Conservation (phyloP, 2,888 invertebrate genomes). For the Empis stercorea region DNA sequence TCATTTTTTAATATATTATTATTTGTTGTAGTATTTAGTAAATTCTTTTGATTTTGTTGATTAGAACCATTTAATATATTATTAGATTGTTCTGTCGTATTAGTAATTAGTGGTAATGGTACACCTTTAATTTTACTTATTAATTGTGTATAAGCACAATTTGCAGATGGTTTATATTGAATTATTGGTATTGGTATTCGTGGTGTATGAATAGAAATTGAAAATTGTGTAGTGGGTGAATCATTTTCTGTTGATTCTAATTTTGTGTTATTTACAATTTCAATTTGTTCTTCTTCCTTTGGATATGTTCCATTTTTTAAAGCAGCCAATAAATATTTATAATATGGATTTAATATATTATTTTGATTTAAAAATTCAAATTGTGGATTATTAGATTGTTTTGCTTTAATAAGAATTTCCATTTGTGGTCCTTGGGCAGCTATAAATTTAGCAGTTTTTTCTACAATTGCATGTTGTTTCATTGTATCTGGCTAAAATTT, state of each 20-base stretch:
- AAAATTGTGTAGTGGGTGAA: too few species aligned
- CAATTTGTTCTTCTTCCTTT: conserved; percentile 22
- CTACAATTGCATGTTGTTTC: conserved; percentile 86
- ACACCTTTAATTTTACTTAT: conserved; percentile 74
- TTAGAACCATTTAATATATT: neutral
- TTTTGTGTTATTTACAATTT: conserved; percentile 15
- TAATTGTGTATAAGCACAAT: conserved; percentile 78
- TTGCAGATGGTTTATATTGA: conserved; percentile 68
- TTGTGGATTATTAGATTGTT: conserved; percentile 85
- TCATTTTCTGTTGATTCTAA: neutral
- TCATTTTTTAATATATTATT: neutral
- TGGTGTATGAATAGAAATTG: neutral
- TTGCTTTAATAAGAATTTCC: conserved; percentile 97
- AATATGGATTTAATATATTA: conserved; percentile 74
- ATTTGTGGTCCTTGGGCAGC: conserved; percentile 88
- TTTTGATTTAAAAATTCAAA: conserved; percentile 88
- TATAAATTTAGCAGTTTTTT: conserved; percentile 84
- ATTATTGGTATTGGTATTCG: conserved; percentile 41
- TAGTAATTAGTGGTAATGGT: conserved; percentile 29
- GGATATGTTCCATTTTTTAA: conserved; percentile 53
- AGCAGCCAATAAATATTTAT: conserved; percentile 60
- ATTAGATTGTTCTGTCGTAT: conserved; percentile 11
- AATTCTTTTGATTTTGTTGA: neutral
- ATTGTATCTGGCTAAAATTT: conserved; percentile 63
- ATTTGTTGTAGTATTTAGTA: neutral